phyloP scores from a whole-genome alignment of 2,888 invertebrate genomes.

The Dasysyrphus tricinctus region DNA sequence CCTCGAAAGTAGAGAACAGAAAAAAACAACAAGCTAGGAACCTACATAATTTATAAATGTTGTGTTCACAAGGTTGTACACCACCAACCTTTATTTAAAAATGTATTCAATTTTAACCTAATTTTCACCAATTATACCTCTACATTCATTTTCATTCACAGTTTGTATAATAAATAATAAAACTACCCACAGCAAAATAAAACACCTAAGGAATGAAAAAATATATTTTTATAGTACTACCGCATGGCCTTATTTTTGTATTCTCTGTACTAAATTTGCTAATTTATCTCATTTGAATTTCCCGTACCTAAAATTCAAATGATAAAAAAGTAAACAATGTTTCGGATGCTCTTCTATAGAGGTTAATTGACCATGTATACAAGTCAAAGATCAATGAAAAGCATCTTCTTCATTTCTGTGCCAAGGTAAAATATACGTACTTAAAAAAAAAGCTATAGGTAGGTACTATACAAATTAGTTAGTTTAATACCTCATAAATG shows the following conservation, averaged over 20 bases:
- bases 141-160: no score
- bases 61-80: no score
- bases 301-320: neutral
- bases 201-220: neutral
- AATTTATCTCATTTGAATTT: neutral
- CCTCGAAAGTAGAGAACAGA: no score
- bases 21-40: no score
- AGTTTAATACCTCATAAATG: neutral
- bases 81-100: no score
- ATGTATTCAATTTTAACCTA: no score
- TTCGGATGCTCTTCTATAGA: neutral
- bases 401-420: constrained; percentile 25
- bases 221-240: neutral
- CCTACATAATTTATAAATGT: no score
- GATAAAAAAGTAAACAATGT: neutral
- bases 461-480: neutral
- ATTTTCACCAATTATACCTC: no score
- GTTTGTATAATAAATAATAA: no score
- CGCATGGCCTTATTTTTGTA: neutral
- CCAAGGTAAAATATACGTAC: constrained; percentile 20
- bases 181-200: no score
- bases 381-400: constrained; percentile 14
- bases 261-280: neutral
- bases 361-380: constrained; percentile 13
- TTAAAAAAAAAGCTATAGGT: neutral